Base-by-base conservation (phyloP, 1,140 invertebrate genomes). In the Listronotus bonariensis region DNA sequence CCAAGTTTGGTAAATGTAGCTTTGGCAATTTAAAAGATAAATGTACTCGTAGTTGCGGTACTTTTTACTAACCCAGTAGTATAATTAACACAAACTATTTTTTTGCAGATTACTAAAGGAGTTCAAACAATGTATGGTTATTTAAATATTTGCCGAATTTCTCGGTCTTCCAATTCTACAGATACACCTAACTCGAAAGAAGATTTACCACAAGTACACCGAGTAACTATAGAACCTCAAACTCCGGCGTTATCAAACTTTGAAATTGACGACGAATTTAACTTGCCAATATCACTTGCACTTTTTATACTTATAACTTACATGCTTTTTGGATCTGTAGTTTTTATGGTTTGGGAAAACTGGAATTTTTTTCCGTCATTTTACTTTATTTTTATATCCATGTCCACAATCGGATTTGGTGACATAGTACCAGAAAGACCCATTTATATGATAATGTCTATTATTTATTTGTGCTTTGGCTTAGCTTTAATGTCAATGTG, bases 401-500 rank as follows among this genome's bases (percentile, higher is more conserved):
- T 96, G 87, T 93, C 92, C 0, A 97, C 95, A 0, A 96, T 97
- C 61, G 93, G 85, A 9, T 95, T 97, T 71, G 95, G 95, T 42
- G 95, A 97, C 80, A 86, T 90, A 67, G 92, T 96, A 5, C 94
- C 94, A 5, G 81, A 87, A 75, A 88, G 96, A 82, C 92, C 93
- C 10, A 87, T 93, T 75, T 95, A 89, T 70, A 95, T 97, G 89
- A 92, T 96, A 86, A 85, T 88, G 52, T 93, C 94, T 12, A 96
- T 96, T 69, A 85, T 97, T 17, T 97, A 98, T 76, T 80, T 98
- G 31, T 88, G 97, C 6, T 96, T 98, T 72, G 96, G 96, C 46
- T 81, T 98, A 52, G 92, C 96, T 0, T 81, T 98, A 8, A 96
- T 96, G 34, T 95, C 93, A 70, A 97, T 98, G 92, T 97, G 94